Evolutionary conservation across 2,797 vertebrate genomes (phyloP), one percentile per base, ranked within the genome.

Genomic region (Dendrocincla tyrannina): DNA sequence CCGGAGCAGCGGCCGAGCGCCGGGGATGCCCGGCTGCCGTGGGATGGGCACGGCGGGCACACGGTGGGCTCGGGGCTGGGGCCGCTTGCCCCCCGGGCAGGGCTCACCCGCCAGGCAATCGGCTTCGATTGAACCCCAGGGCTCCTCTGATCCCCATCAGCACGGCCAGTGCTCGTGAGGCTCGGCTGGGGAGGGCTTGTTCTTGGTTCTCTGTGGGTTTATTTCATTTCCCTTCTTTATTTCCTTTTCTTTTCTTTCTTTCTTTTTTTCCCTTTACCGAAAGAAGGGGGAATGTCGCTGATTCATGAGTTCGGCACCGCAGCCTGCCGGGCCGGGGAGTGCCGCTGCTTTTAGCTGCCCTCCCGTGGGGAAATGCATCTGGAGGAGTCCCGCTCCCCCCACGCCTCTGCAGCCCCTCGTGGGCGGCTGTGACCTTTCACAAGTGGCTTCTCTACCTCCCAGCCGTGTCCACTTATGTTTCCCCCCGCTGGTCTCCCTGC

Each of bases 371-470:
- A 90, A 82, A 85, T 78, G 69, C 89, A 59, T 91, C 93, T 44
- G 64, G 32, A 74, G 66, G 37, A 73, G 44, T 27, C 85, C 87
- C 13, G 50, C 80, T 72, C 49, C 49, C 77, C 39, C 59, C 12
- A 0, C 1, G 1, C 58, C 88, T 70, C 27, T 5, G 39, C 88
- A 30, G 80, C 81, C 78, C 82, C 50, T 13, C 7, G 2, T 3
- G 67, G 85, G 76, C 85, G 81, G 62, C 16, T 2, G 30, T 93
- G 81, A 95, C 91, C 87, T 95, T 96, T 95, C 94, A 35, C 84
- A 86, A 91, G 92, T 67, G 93, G 86, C 84, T 81, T 39, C 88
- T 92, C 88, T 90, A 52, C 92, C 91, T 96, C 89, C 55, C 2
- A 4, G 74, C 73, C 32, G 1, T 33, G 41, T 60, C 68, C 94